Base-by-base conservation (phyloP, 64 coral and sea anemone species). In the Dendronephthya gigantea region DNA sequence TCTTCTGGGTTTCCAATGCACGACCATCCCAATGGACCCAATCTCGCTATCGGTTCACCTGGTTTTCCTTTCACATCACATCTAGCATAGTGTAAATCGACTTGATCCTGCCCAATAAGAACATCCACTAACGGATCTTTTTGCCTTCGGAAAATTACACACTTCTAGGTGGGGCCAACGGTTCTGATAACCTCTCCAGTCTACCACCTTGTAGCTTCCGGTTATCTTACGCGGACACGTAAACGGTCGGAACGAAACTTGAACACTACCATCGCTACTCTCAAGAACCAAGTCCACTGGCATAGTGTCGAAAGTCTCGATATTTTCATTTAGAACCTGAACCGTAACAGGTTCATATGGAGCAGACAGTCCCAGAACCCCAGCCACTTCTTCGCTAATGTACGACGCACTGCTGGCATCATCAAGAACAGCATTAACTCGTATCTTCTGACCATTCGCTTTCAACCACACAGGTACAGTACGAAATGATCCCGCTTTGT, bases 11-110 rank as follows among this genome's bases (percentile, higher is more conserved):
- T 58, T 45, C 82, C 82, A 31, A 89, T 68, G 48, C 52, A 33
- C 49, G 88, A 83, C 52, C 89, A 86, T 33, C 70, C 89, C 19
- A 87, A 39, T 1, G 51, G 89, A 68, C 79, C 79, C 16, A 90
- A 68, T 35, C 55, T 82, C 49, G 84, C 84, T 62, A 34, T 86
- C 34, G 75, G 84, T 52, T 87, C 31, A 9, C 85, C 50, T 30
- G 32, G 45, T 27, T 59, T 43, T 27, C 89, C 89, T 9, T 62
- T 74, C 30, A 90, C 84, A 82, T 86, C 89, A 76, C 69, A 76
- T 76, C 25, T 2, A 31, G 69, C 69, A 29, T 35, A 76, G 2
- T 34, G 69, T 30, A 76, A 76, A 10, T 76, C 69, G 69, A 32
- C 35, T 35, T 76, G 35, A 34, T 76, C 69, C 34, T 76, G 69